Evolutionary conservation across 2,113 vertebrate genomes (phyloP), one percentile per base, ranked within the genome.

Genomic region (Semnopithecus entellus): DNA sequence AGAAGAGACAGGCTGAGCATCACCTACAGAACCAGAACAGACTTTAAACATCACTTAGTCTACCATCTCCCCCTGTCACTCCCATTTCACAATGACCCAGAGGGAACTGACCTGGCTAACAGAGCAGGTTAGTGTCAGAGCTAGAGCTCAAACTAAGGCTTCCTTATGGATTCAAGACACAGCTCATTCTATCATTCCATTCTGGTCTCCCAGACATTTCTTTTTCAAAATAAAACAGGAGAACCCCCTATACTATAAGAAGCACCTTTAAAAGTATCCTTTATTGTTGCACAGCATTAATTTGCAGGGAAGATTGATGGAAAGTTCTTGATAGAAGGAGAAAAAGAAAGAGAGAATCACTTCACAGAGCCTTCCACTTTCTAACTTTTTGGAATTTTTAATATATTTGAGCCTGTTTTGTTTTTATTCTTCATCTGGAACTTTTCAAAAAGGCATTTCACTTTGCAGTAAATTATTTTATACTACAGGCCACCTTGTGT

Each of bases 401-500:
- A 84, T 73, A n/a, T 61, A 79, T 88, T 78, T 13, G 40, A 78
- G 20, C 40, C 79, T 79, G 79, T 18, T n/a, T 95, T 78, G 70
- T 45, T 95, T 92, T 91, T 95, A 94, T 73, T 90, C 52, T 35
- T 79, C 79, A 89, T 84, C 72, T 90, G 85, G 73, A 92, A 92
- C 89, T 92, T 96, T 89, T 52, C 70, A 55, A 89, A 95, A 92
- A 18, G 30, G 23, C 72, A 89, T 73, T 92, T 91, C 85, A 92
- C 59, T 43, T 85, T 52, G 52, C 32, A 55, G 78, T 92, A 57
- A 92, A 86, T 95, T 83, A 61, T 83, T 90, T 95, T 40, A 84
- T 32, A 75, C 35, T 92, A 80, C 81, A 40, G 59, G 45, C 45
- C 64, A 90, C 64, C 85, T 95, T 95, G 52, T 59, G 48, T 94